A percentile compares a stretch with the other conserved stretches of the same genome.
Evolutionary conservation across 2,113 vertebrate genomes (phyloP).

Genomic region (Pungitius pungitius): DNA sequence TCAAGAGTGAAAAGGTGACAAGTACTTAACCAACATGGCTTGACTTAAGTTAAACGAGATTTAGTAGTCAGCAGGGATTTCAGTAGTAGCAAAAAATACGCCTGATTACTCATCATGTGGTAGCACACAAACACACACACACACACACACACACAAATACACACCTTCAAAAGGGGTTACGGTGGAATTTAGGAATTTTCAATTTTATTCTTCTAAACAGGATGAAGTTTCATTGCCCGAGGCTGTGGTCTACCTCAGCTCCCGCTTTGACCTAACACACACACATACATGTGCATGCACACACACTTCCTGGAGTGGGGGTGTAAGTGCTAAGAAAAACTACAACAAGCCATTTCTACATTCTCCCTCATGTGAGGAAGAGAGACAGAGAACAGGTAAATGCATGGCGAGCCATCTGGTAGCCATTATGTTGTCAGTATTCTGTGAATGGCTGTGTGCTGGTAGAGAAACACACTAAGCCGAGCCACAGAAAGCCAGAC

Average conservation of each 20-base stretch:
- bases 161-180: not conserved
- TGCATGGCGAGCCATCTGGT: not conserved
- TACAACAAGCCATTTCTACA: not conserved
- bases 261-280: slow-evolving; percentile 33
- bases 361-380: not conserved
- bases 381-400: not conserved
- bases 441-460: not conserved
- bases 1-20: not conserved
- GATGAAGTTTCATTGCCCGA: slow-evolving; percentile 37
- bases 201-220: slow-evolving; percentile 14
- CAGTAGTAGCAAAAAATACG: not conserved
- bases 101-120: not conserved
- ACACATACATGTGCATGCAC: not conserved
- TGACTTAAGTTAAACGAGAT: not conserved
- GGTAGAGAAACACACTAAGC: not conserved
- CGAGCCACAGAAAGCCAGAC: not conserved
- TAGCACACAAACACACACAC: not conserved
- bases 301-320: not conserved
- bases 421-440: slow-evolving; percentile 3
- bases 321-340: not conserved
- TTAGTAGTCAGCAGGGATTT: not conserved
- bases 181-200: not conserved
- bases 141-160: not conserved
- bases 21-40: not conserved
- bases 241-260: slow-evolving; percentile 32